Percentiles rank a stretch among this genome's conserved stretches.
Evolutionary conservation across 92 coral and sea anemone species (phyloP).

Genomic region (Heteractis magnifica): DNA sequence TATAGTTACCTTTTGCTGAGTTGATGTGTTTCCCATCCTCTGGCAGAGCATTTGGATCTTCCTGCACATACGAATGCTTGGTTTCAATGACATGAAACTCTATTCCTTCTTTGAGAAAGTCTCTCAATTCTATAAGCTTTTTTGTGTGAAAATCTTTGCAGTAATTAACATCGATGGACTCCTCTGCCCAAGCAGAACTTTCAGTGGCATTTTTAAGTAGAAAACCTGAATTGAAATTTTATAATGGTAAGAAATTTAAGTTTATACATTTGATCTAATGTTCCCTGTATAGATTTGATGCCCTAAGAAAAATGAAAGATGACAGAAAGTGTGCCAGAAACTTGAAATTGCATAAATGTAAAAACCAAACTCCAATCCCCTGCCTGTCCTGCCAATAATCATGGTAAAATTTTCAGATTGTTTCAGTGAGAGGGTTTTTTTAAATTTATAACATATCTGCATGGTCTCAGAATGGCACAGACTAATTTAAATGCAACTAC

Average conservation of each 20-base stretch:
- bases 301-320: too few relatives aligned
- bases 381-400: too few relatives aligned
- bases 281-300: too few relatives aligned
- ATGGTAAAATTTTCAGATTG: too few relatives aligned
- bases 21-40: conserved; percentile 35
- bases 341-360: too few relatives aligned
- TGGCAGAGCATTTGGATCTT: conserved; percentile 74
- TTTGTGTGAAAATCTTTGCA: conserved; percentile 63
- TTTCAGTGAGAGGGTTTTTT: too few relatives aligned
- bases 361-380: too few relatives aligned
- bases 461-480: background rate
- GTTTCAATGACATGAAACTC: conserved; percentile 74
- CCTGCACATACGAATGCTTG: conserved; percentile 85
- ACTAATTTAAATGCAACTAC: too few relatives aligned
- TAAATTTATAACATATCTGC: background rate
- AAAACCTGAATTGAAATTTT: conserved; percentile 33
- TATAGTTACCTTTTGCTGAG: conserved; percentile 9
- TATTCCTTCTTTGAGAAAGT: conserved; percentile 74
- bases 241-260: background rate
- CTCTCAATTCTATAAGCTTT: conserved; percentile 58
- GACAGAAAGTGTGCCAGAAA: too few relatives aligned
- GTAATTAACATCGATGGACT: conserved; percentile 71
- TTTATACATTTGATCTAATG: too few relatives aligned
- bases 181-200: conserved; percentile 80
- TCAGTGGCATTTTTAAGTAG: conserved; percentile 55